Conservation (phyloP, 2,113 vertebrate genomes). For the Phalacrocorax carbo region DNA sequence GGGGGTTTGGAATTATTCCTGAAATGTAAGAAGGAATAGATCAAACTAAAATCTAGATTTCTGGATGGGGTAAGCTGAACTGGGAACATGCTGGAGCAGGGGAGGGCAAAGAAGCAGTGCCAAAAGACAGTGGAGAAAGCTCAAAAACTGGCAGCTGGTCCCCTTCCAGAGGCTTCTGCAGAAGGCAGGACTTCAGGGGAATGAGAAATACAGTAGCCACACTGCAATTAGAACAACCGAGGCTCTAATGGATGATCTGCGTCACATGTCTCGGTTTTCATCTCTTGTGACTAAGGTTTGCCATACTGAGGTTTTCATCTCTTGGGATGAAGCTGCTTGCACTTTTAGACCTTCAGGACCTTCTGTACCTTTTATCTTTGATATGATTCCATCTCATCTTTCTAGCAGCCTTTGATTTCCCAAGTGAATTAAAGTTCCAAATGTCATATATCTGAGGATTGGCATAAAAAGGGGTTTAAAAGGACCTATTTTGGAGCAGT, state of each 20-base stretch:
- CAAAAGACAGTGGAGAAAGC: background rate
- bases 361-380: constrained; percentile 37
- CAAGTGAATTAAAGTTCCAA: constrained; percentile 51
- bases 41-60: background rate
- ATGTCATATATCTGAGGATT: constrained; percentile 21
- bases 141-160: background rate
- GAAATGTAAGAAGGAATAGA: background rate
- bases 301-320: background rate
- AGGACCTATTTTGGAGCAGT: constrained; percentile 30
- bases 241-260: background rate
- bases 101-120: background rate
- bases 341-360: constrained; percentile 27
- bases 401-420: constrained; percentile 49
- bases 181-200: background rate
- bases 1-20: background rate
- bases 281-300: background rate
- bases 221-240: background rate
- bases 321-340: background rate
- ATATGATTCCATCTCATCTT: constrained; percentile 40
- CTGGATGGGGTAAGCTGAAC: background rate
- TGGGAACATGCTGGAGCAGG: background rate
- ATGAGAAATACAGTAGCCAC: background rate
- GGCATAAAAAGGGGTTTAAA: constrained; percentile 28
- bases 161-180: background rate
- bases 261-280: background rate